phyloP scores from a whole-genome alignment of 2,888 invertebrate genomes.

The Nomada goodeniana region DNA sequence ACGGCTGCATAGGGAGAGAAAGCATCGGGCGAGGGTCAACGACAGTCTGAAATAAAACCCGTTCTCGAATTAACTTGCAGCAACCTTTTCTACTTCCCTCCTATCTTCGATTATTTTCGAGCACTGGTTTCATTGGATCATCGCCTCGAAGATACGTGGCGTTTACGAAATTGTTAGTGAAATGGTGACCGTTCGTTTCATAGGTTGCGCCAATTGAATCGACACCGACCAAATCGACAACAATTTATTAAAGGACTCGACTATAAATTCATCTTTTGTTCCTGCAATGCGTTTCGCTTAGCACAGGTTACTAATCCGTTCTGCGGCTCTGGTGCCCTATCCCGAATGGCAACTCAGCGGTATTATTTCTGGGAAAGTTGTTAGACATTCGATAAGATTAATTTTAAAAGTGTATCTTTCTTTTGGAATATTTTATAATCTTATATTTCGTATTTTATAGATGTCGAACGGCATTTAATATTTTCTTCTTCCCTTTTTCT shows the following conservation, averaged over 20 bases:
- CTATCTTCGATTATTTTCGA: not conserved
- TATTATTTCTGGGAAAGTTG: not conserved
- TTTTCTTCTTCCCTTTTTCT: not conserved
- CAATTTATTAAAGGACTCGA: constrained; percentile 37
- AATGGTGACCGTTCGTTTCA: constrained; percentile 19
- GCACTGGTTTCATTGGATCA: not conserved
- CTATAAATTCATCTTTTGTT: constrained; percentile 46
- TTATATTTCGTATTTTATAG: not conserved
- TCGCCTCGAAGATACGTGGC: not conserved
- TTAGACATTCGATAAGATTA: not conserved
- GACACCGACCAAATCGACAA: constrained; percentile 36
- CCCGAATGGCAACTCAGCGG: not conserved
- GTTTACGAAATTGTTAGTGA: constrained; percentile 7
- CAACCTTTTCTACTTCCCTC: constrained; percentile 13
- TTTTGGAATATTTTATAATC: not conserved
- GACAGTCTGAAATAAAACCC: constrained; percentile 48
- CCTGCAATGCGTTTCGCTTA: constrained; percentile 24
- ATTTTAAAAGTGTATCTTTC: not conserved
- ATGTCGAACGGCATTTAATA: not conserved
- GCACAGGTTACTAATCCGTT: not conserved
- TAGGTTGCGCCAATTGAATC: constrained; percentile 10
- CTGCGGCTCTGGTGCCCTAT: not conserved
- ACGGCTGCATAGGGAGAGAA: constrained; percentile 58
- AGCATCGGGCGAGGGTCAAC: constrained; percentile 44
- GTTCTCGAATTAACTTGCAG: constrained; percentile 48